A percentile compares a stretch with the other conserved stretches of the same genome.
Conservation (phyloP, 2,113 vertebrate genomes). For the Pao palembangensis region DNA sequence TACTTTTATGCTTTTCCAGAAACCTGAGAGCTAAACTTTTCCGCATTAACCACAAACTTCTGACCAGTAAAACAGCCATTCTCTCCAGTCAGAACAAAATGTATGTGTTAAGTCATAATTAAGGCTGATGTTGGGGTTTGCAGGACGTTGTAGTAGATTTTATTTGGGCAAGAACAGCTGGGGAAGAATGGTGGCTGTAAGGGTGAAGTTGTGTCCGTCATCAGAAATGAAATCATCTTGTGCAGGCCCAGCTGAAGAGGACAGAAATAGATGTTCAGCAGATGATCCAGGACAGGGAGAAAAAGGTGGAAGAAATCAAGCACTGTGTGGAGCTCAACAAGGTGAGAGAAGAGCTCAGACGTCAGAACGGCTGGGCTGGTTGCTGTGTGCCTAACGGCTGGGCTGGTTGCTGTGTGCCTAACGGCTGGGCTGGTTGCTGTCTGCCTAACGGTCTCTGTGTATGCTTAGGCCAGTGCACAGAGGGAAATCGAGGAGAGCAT, state of each 20-base stretch:
- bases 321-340: slow-evolving; percentile 68
- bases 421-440: neutral
- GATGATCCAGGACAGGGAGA: slow-evolving; percentile 74
- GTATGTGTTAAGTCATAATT: no score
- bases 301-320: slow-evolving; percentile 74
- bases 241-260: slow-evolving; percentile 71
- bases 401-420: neutral
- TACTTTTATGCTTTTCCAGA: no score
- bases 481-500: slow-evolving; percentile 68
- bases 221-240: neutral
- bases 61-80: no score
- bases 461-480: slow-evolving; percentile 62
- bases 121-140: no score
- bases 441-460: neutral
- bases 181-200: neutral
- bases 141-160: no score
- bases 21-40: slow-evolving; percentile 1
- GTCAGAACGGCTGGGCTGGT: neutral
- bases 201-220: neutral
- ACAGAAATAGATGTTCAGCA: slow-evolving; percentile 74
- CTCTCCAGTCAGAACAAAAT: no score
- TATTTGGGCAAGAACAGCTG: no score
- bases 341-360: slow-evolving; percentile 44
- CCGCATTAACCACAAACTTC: no score
- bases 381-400: no score